phyloP scores from a whole-genome alignment of 2,888 invertebrate species.

The Frankliniella fusca region DNA sequence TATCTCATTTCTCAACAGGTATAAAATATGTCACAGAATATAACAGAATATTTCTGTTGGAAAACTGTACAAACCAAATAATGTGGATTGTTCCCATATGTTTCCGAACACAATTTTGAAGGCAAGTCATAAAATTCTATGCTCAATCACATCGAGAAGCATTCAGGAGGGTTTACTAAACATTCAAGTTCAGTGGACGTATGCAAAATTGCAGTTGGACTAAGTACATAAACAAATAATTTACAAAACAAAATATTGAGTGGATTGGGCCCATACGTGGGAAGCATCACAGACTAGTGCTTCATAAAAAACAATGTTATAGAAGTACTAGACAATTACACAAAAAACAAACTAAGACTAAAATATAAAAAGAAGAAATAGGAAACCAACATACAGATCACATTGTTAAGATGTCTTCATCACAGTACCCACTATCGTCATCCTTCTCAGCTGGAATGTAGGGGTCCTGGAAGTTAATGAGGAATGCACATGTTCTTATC shows the following conservation, averaged over 20 bases:
- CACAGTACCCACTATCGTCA: no score
- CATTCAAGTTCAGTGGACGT: not conserved
- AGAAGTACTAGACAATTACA: no score
- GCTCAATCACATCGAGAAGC: not conserved
- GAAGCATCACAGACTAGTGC: not conserved
- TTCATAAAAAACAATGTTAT: not conserved
- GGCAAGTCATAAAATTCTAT: not conserved
- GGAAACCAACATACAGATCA: not conserved
- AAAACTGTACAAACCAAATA: not conserved
- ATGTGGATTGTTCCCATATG: not conserved
- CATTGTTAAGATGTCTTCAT: not conserved
- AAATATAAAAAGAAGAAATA: not conserved
- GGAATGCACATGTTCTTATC: not conserved
- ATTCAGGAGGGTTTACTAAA: not conserved
- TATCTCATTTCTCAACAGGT: not conserved
- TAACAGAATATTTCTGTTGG: not conserved
- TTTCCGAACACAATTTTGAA: not conserved
- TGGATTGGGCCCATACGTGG: not conserved
- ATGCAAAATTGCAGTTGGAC: no score
- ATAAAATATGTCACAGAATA: not conserved
- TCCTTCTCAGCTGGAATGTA: not conserved
- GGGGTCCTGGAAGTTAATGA: not conserved
- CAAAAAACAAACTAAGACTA: not conserved
- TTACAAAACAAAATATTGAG: not conserved
- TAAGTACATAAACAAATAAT: not conserved